A percentile compares a stretch with the other conserved stretches of the same genome.
Evolutionary conservation across 2,797 vertebrate species (phyloP).

Genomic region (Galagoides demidoff): DNA sequence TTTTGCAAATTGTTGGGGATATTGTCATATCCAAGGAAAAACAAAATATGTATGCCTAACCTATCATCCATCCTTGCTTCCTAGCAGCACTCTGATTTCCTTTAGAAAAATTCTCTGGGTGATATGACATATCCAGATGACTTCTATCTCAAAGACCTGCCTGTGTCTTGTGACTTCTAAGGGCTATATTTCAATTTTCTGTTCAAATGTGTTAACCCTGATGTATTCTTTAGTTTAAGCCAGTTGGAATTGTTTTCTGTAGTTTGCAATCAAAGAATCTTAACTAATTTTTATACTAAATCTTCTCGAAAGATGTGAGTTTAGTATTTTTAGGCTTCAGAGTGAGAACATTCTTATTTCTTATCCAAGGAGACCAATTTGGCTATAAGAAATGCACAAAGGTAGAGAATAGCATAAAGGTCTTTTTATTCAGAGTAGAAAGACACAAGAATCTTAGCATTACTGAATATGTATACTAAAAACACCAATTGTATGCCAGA

Average conservation of each 20-base stretch:
- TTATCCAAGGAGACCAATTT: neutral
- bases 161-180: neutral
- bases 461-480: neutral
- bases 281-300: neutral
- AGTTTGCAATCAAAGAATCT: neutral
- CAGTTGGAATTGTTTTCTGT: neutral
- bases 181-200: neutral
- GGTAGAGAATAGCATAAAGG: neutral
- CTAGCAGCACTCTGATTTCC: neutral
- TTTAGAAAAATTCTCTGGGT: neutral
- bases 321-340: neutral
- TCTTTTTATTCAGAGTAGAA: conserved; percentile 1
- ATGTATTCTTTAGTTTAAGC: conserved; percentile 1
- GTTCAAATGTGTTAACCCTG: neutral
- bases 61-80: neutral
- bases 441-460: neutral
- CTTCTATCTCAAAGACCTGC: neutral
- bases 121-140: neutral
- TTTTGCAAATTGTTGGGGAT: neutral
- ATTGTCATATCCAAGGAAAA: neutral
- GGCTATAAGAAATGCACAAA: neutral
- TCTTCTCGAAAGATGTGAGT: neutral
- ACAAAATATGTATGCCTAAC: neutral
- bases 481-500: neutral
- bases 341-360: neutral